Evolutionary conservation across 2,797 vertebrate genomes (phyloP), one percentile per base, ranked within the genome.

Genomic region (Apogon talboti): DNA sequence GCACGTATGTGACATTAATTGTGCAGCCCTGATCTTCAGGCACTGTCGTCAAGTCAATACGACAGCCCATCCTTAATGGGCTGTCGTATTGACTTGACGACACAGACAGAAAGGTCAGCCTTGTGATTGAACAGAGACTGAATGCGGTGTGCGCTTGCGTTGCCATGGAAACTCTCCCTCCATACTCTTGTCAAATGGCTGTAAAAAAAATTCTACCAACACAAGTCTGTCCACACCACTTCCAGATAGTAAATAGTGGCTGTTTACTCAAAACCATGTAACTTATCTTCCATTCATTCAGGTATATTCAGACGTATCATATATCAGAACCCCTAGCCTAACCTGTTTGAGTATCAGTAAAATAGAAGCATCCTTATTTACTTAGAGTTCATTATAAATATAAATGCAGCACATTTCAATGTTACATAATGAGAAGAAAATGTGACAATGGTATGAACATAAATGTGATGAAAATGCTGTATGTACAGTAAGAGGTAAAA

Each of bases 161-260:
- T 84, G 75, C 81, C 78, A 86, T 88, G 66, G 84, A 77, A 81
- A 86, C 87, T 1, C 48, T 45, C 30, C 43, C 71, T 12, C 30
- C 33, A 54, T 35, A 16, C 60, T 52, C 37, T 72, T 35, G 42
- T 50, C 52, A 60, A 59, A 63, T 7, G 12, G 66, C 70, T 42
- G 44, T 52, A 44, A 37, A 48, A 35, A 44, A 28, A n/a, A n/a
- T n/a, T 60, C 9, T 19, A 56, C 56, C 48, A 37, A 49, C 60
- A 62, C 38, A 28, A 28, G 48, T 70, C 50, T 71, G 66, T 48
- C 28, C 59, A 37, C 18, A 35, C 9, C 33, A 45, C 35, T 52
- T 73, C 47, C 71, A 79, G 67, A 55, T 43, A 66, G 49, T 66
- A 11, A 21, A 45, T 43, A 11, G 51, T 3, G 6, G n/a, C 12